Evolutionary conservation across 2,888 invertebrate species (phyloP), one percentile per base, ranked within the genome.

Genomic region (Rhyacophila evoluta): DNA sequence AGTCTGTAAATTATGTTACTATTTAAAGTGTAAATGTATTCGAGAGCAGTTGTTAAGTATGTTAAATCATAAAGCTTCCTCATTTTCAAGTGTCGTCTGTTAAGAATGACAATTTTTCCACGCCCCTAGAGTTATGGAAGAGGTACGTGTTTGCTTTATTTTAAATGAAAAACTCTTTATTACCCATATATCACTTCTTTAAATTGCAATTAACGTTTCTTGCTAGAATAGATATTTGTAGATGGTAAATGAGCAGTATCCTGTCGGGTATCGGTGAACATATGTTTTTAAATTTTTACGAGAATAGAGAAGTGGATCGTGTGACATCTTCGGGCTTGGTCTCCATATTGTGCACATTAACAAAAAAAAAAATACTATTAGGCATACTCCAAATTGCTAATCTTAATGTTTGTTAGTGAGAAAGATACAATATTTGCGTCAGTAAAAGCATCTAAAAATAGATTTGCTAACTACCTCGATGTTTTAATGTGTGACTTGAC

Each of bases 71-170:
- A 55, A 55, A 19, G 12, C 55, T 55, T 55, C 55, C 25, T 19
- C 19, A 6, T 55, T 8, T 55, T 55, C 19, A 8, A 55, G 55
- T 10, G 19, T 55, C 19, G 19, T 55, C 55, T 55, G 15, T 6
- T 1, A 25, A 55, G 6, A 25, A 55, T 55, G 55, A 19, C 1
- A 55, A 55, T 19, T 19, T 55, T 55, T 55, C 55, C 55, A 55
- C 55, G 19, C 55, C 55, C 55, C 55, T 55, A 55, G 55, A 12
- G 55, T 19, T 25, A 55, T 55, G 55, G 55, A 55, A 55, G 55
- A 55, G 55, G 55, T 55, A 55, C n/a, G n/a, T 25, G 55, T 55
- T 55, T 12, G 19, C 19, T 6, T 33, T 4, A 33, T 33, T n/a
- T n/a, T 33, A 33, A 33, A 33, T 33, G 29, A 4, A 19, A 25